phyloP scores from a whole-genome alignment of 1,140 invertebrate genomes.

The Odontomachus brunneus region DNA sequence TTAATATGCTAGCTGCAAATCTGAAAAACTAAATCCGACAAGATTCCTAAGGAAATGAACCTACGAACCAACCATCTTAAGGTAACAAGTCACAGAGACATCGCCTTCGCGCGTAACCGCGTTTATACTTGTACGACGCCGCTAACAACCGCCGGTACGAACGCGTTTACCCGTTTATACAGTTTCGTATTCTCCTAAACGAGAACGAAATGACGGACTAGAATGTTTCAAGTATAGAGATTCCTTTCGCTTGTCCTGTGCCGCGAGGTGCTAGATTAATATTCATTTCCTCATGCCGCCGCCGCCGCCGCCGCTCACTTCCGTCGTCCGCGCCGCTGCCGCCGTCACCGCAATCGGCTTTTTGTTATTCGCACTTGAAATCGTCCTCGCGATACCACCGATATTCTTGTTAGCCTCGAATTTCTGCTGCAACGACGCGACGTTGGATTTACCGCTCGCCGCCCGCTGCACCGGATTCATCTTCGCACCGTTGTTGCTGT shows the following conservation, averaged over 20 bases:
- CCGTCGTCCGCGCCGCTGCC: conserved; percentile 57
- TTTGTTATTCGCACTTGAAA: conserved; percentile 58
- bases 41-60: too few relatives aligned
- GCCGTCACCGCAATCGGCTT: conserved; percentile 28
- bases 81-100: conserved; percentile 27
- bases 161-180: conserved; percentile 5
- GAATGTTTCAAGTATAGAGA: conserved; percentile 60
- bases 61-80: too few relatives aligned
- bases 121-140: conserved; percentile 19
- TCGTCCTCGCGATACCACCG: conserved; percentile 47
- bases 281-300: conserved; percentile 37
- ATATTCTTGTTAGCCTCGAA: conserved; percentile 87
- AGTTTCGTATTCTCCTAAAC: neutral
- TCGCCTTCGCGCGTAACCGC: neutral
- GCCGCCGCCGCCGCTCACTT: conserved; percentile 9
- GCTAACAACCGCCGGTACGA: neutral
- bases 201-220: conserved; percentile 64
- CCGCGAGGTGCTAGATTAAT: neutral
- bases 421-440: conserved; percentile 91
- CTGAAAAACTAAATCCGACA: too few relatives aligned
- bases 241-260: neutral
- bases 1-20: too few relatives aligned
- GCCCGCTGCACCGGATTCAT: conserved; percentile 75
- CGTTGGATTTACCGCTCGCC: conserved; percentile 87
- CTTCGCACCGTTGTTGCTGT: conserved; percentile 71